Evolutionary conservation across 2,113 vertebrate genomes (phyloP).

Genomic region (Rhinolophus sinicus): DNA sequence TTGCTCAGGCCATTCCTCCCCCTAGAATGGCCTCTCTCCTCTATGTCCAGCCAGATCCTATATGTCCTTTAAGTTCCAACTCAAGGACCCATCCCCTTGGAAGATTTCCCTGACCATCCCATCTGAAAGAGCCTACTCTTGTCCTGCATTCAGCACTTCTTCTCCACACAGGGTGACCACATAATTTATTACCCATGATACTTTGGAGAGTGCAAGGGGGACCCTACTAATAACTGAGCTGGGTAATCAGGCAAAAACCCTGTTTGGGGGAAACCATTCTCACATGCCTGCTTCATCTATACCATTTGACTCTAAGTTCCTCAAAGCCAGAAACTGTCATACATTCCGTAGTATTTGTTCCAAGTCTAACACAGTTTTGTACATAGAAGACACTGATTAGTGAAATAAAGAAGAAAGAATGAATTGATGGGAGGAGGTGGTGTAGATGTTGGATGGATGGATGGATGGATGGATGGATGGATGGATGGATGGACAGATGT

Average conservation of each 20-base stretch:
- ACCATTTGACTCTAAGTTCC: not conserved
- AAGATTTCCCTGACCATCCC: not conserved
- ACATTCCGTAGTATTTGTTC: not conserved
- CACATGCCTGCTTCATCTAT: not conserved
- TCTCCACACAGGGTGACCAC: not conserved
- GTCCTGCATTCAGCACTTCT: not conserved
- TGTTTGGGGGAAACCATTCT: not conserved
- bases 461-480: not conserved
- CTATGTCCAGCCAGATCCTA: not conserved
- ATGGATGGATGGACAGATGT: not conserved
- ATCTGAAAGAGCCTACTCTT: not conserved
- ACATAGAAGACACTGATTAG: not conserved
- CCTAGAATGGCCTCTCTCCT: not conserved
- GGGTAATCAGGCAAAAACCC: not conserved
- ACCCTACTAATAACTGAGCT: not conserved
- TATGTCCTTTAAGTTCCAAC: not conserved
- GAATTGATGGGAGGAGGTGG: not conserved
- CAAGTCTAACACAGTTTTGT: constrained; percentile 5
- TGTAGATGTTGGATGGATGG: not conserved
- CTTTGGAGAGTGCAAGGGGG: not conserved
- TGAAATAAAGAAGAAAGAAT: not conserved
- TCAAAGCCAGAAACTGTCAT: not conserved
- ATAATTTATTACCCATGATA: not conserved
- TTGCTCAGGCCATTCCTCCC: not conserved
- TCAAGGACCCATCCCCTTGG: not conserved